These are phyloP conservation scores for Andricus grossulariae DNA, from an alignment of 1,140 invertebrate genomes.

Conservation along the genomic window DNA sequence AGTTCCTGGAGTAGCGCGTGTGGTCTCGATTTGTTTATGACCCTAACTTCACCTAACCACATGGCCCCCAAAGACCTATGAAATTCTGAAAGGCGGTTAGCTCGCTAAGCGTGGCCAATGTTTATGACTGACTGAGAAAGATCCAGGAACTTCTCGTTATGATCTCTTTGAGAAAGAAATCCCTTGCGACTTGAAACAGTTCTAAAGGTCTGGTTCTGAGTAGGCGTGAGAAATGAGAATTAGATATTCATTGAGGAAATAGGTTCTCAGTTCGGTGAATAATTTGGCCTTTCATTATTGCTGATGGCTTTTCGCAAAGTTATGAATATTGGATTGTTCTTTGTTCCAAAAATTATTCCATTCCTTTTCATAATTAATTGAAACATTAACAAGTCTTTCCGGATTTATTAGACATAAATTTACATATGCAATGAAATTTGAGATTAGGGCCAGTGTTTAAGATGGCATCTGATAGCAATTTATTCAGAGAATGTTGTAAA, in stretches of 20 bases:
- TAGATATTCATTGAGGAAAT: constrained; percentile 28
- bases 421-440: too few species aligned
- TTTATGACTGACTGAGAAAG: constrained; percentile 12
- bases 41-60: constrained; percentile 2
- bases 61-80: constrained; percentile 23
- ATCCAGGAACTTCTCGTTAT: constrained; percentile 18
- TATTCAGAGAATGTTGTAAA: neutral
- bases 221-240: constrained; percentile 5
- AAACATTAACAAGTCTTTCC: neutral
- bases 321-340: constrained; percentile 25
- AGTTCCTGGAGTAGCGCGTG: constrained; percentile 3
- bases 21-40: constrained; percentile 31
- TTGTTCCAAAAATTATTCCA: too few species aligned
- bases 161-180: constrained; percentile 20
- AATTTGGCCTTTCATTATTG: constrained; percentile 17
- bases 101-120: constrained; percentile 8
- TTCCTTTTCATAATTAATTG: too few species aligned
- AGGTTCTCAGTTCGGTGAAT: neutral
- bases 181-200: neutral
- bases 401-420: neutral
- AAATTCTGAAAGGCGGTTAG: constrained; percentile 24
- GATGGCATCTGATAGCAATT: too few species aligned
- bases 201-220: neutral
- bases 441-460: too few species aligned
- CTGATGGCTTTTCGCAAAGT: constrained; percentile 8